Percentiles rank a stretch among this genome's conserved stretches.
Evolutionary conservation across 2,797 vertebrate genomes (phyloP).

Genomic region (Borostomias antarcticus): DNA sequence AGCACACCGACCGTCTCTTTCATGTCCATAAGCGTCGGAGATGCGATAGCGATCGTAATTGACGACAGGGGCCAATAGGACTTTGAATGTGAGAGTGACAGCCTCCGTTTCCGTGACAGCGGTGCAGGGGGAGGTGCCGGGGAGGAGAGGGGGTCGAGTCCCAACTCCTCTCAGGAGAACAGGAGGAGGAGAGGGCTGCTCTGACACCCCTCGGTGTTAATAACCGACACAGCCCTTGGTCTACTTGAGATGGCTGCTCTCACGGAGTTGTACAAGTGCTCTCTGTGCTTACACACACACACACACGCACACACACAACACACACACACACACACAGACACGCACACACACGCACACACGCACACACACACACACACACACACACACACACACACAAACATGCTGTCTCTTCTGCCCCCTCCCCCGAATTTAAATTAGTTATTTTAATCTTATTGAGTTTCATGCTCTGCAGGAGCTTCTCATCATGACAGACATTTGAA

Average conservation of each 20-base stretch:
- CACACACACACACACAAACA: background rate
- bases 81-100: too few species aligned
- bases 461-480: slow-evolving; percentile 16
- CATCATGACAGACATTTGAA: slow-evolving; percentile 31
- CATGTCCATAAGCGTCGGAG: too few species aligned
- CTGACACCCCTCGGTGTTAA: slow-evolving; percentile 12
- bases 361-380: background rate
- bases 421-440: too few species aligned
- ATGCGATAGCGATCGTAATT: too few species aligned
- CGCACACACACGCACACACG: background rate
- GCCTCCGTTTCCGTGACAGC: too few species aligned
- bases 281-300: background rate
- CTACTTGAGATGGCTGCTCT: slow-evolving; percentile 31
- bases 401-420: slow-evolving; percentile 7
- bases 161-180: too few species aligned
- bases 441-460: too few species aligned
- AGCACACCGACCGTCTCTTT: too few species aligned
- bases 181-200: slow-evolving; percentile 12
- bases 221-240: slow-evolving; percentile 25
- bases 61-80: too few species aligned
- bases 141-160: too few species aligned
- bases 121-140: too few species aligned
- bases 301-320: background rate
- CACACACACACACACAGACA: background rate
- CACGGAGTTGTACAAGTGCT: slow-evolving; percentile 23